These are phyloP conservation scores for Trachymyrmex septentrionalis DNA, from an alignment of 1,140 invertebrate species.

Conservation along the genomic window DNA sequence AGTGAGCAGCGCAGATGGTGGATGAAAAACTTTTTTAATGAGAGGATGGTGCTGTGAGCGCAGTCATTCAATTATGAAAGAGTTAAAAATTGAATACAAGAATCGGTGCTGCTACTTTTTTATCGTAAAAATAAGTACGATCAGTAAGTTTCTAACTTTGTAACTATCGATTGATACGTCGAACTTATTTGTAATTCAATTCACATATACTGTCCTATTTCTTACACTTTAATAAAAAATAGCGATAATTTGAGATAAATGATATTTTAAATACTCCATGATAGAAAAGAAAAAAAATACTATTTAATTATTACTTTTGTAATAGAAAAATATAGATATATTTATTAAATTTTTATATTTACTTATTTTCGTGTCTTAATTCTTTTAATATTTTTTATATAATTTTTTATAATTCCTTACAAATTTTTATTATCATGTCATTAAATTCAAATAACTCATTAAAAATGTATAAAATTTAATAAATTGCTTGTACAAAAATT, in stretches of 20 bases:
- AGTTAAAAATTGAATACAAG: constrained; percentile 70
- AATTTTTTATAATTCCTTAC: neutral
- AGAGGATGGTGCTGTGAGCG: constrained; percentile 52
- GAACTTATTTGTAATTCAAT: neutral
- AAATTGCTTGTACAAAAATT: neutral
- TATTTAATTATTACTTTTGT: neutral
- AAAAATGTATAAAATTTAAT: neutral
- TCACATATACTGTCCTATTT: neutral
- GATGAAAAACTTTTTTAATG: constrained; percentile 74
- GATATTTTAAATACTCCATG: neutral
- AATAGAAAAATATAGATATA: neutral
- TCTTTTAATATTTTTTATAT: neutral
- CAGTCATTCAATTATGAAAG: constrained; percentile 69
- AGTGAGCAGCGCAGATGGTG: constrained; percentile 67
- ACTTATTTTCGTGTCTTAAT: neutral
- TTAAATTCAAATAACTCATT: too few species aligned
- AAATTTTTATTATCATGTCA: neutral
- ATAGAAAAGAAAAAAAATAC: neutral
- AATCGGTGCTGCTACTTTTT: constrained; percentile 41
- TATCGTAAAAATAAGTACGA: constrained; percentile 57
- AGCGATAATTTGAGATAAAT: neutral
- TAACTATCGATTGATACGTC: constrained; percentile 18
- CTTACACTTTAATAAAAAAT: constrained; percentile 13
- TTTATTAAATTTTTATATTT: neutral
- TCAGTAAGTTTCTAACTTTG: constrained; percentile 8